Base-by-base conservation (phyloP, 2,113 vertebrate genomes). In the Tragelaphus strepsiceros region DNA sequence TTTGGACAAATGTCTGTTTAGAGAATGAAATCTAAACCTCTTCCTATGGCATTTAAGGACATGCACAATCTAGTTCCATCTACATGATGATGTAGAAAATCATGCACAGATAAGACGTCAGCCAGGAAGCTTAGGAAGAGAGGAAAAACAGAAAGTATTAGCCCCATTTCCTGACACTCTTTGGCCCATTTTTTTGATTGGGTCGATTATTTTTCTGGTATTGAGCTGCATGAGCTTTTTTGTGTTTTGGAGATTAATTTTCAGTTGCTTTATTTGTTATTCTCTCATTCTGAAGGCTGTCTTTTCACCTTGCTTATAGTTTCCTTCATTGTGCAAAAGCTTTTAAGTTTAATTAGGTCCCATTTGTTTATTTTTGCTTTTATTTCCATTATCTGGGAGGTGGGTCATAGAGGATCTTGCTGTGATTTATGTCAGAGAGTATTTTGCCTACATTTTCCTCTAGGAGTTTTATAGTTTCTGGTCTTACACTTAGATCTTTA, bases 81-180 rank as follows among this genome's bases (percentile, higher is more conserved):
- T 95, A 91, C 82, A 39, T 46, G 39, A 84, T 74, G 26, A 86
- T 82, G 81, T 54, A 85, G 90, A 77, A 85, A 86, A 59, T 53
- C 87, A 78, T 19, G 16, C 64, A 28, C 26, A 92, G 90, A 95
- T 94, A 96, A 96, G 64, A 93, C 35, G n/a, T 89, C 26, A 96
- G n/a, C 90, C 95, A 96, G 86, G 95, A 97, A 96, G 53, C 74
- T 77, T 56, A 53, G 88, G 88, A 96, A 93, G 59, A 96, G 64
- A 96, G 86, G 95, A 88, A 86, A 96, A 95, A 9, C 94, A 96
- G 96, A 94, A 97, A 88, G 71, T 59, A 64, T 96, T 94, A 90
- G 91, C 64, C 59, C 43, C 28, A 46, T 91, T 97, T 97, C 95
- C 96, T 95, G 84, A 24, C 77, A 77, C 54, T 85, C 64, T 67